phyloP scores from a whole-genome alignment of 2,888 invertebrate species.

The Scrobipalpa atriplicella region DNA sequence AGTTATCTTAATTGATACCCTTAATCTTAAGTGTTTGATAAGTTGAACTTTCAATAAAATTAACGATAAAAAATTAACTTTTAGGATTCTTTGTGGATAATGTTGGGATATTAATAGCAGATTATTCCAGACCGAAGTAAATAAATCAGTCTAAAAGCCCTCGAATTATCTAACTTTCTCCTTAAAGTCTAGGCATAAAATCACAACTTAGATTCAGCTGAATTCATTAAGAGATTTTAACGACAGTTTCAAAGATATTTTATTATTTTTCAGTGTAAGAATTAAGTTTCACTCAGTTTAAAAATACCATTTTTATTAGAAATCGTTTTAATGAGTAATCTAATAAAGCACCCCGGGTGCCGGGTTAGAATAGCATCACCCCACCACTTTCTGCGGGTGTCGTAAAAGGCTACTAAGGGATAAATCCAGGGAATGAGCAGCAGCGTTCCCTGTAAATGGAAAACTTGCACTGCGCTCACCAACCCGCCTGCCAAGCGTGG shows the following conservation, averaged over 20 bases:
- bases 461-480: too few species aligned
- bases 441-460: too few species aligned
- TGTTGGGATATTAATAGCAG: not conserved
- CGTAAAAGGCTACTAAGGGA: too few species aligned
- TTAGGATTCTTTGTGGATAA: not conserved
- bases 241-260: not conserved
- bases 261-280: not conserved
- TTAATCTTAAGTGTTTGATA: not conserved
- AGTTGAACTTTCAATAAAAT: not conserved
- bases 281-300: not conserved
- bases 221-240: slow-evolving; percentile 11
- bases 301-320: not conserved
- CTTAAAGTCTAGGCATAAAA: not conserved
- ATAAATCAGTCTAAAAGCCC: slow-evolving; percentile 3
- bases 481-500: too few species aligned
- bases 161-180: slow-evolving; percentile 5
- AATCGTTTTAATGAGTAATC: not conserved
- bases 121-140: not conserved
- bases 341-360: too few species aligned
- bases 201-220: not conserved
- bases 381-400: too few species aligned
- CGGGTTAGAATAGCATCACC: too few species aligned
- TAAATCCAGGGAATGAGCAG: too few species aligned
- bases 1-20: too few species aligned
- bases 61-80: not conserved